These are phyloP conservation scores for Chlorodrepanis virens DNA, from an alignment of 2,113 vertebrate genomes.

Conservation along the genomic window DNA sequence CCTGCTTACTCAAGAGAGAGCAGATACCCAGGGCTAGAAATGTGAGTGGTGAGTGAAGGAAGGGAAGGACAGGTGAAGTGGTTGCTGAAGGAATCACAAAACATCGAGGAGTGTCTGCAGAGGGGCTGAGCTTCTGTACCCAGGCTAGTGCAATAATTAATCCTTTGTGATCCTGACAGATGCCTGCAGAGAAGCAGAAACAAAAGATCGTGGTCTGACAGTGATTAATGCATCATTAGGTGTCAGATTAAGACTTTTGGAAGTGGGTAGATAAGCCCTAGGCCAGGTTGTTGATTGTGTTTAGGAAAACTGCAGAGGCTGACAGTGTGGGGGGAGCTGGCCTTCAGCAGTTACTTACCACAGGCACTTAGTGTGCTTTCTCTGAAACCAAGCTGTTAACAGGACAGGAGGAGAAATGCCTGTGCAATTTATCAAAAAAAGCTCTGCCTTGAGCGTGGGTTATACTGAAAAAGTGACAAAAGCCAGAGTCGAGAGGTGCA, in stretches of 20 bases:
- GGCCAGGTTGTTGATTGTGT: neutral
- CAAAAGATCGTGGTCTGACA: neutral
- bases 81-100: neutral
- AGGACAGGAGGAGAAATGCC: neutral
- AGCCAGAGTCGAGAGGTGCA: neutral
- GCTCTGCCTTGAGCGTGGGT: neutral
- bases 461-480: neutral
- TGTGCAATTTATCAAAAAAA: neutral
- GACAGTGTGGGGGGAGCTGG: neutral
- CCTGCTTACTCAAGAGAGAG: neutral
- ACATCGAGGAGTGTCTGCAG: fast-evolving
- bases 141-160: neutral
- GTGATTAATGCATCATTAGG: conserved; percentile 12
- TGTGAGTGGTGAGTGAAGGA: neutral
- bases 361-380: neutral
- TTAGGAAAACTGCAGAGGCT: neutral
- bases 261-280: conserved; percentile 8
- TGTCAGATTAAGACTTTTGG: conserved; percentile 5
- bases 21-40: neutral
- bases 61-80: neutral
- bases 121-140: neutral
- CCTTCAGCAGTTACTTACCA: neutral
- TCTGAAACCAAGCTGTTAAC: neutral
- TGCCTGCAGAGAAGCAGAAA: conserved; percentile 16
- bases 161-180: conserved; percentile 24